Base-by-base conservation (phyloP, 2,888 invertebrate species). In the Cerastoderma edule region DNA sequence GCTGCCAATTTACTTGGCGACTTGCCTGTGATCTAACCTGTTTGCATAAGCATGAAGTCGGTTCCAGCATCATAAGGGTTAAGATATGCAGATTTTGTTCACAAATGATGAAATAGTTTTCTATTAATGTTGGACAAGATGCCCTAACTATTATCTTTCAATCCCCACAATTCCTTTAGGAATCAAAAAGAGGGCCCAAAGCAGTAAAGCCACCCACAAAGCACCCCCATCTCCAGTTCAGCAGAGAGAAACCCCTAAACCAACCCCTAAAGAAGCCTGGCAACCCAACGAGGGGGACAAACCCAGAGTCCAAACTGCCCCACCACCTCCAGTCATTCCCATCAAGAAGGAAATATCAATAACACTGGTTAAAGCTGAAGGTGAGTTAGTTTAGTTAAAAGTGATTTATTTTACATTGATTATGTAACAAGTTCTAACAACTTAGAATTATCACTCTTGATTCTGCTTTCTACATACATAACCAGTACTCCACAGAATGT, bases 321-420 rank as follows among this genome's bases (percentile, higher is more conserved):
- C n/a, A 30, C 46, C 13, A 22, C 64, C 32, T 8, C 56, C 56
- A 28, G 24, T 39, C 30, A 39, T 19, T 16, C 68, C 57, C 8
- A 30, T 72, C 27, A 75, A 69, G 65, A 67, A 39, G 46, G 81
- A 81, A 33, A 78, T 78, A 10, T 71, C 73, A 22, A 78, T 81
- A n/a, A 81, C 64, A 39, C 70, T 78, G 33, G 44, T 68, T 3
- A 57, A 70, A 56, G 53, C 68, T 48, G 81, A 78, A 66, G 78
- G 80, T 80, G 71, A 22, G 66, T 6, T 22, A 6, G 10, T 48
- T 48, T 19, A 39, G 16, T 39, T 35, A 50, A 6, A 10, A 8
- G 16, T 39, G 16, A 8, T 39, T 39, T 39, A 8, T 10, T 10
- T 16, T 39, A 10, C 39, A 39, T 16, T 39, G 39, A 39, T 39